phyloP scores from a whole-genome alignment of 2,113 vertebrate genomes.

The Eulemur rufifrons region DNA sequence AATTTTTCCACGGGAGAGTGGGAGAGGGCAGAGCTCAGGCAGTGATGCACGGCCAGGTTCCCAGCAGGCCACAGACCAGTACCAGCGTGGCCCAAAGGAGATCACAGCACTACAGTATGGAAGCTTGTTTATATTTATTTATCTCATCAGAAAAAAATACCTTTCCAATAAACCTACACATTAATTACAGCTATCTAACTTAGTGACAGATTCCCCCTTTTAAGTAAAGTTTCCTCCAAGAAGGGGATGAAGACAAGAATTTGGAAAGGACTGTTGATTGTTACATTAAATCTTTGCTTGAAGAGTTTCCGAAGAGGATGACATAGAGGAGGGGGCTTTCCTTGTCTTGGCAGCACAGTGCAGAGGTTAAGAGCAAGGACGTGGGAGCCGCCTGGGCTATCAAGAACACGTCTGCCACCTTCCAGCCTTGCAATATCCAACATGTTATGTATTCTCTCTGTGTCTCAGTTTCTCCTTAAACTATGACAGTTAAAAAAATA shows the following conservation, averaged over 20 bases:
- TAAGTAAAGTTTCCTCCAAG: neutral
- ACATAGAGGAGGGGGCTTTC: neutral
- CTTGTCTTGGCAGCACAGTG: neutral
- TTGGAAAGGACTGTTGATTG: neutral
- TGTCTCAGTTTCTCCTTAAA: neutral
- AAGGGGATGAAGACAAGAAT: neutral
- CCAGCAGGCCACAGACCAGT: no score
- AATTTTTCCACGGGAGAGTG: no score
- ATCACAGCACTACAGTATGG: no score
- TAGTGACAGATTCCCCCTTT: neutral
- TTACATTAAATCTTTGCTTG: neutral
- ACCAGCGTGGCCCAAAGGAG: no score
- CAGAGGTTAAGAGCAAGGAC: neutral
- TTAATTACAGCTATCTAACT: neutral
- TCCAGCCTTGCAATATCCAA: neutral
- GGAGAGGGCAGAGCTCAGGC: no score
- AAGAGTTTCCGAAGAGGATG: neutral
- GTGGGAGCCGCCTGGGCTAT: accelerated
- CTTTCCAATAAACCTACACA: neutral
- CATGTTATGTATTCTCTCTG: neutral
- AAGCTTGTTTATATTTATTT: neutral
- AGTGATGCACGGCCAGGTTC: no score
- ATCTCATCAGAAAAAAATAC: neutral
- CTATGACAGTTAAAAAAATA: neutral
- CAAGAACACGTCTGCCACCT: neutral